These are phyloP conservation scores for Dasyprocta punctata DNA, from an alignment of 2,113 vertebrate genomes.

Conservation along the genomic window DNA sequence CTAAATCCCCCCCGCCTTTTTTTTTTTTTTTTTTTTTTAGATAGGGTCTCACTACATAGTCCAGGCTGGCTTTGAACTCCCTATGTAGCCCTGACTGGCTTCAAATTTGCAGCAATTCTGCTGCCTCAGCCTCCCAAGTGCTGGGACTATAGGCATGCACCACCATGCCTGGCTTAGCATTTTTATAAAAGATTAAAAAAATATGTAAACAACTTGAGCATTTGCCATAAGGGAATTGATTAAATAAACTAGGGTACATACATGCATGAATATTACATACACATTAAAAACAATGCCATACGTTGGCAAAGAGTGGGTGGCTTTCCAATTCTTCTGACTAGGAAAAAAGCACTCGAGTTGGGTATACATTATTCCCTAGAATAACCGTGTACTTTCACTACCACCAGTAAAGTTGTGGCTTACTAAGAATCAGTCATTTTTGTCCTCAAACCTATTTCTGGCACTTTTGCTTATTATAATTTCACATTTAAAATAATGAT, in stretches of 20 bases:
- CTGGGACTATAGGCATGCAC: too few relatives aligned
- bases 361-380: neutral
- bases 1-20: too few relatives aligned
- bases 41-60: too few relatives aligned
- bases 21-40: neutral
- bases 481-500: neutral
- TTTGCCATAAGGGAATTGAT: neutral
- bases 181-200: neutral
- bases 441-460: neutral
- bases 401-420: neutral
- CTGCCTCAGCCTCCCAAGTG: too few relatives aligned
- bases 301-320: neutral
- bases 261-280: neutral
- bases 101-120: too few relatives aligned
- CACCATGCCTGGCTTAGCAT: too few relatives aligned
- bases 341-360: neutral
- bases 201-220: neutral
- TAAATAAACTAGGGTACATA: neutral
- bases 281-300: neutral
- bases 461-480: neutral
- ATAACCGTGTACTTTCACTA: neutral
- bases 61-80: too few relatives aligned
- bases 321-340: neutral
- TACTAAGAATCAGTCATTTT: neutral
- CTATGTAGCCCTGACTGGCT: too few relatives aligned